Evolutionary conservation across 2,888 invertebrate genomes (phyloP).

Genomic region (Ferdinandea cuprea): DNA sequence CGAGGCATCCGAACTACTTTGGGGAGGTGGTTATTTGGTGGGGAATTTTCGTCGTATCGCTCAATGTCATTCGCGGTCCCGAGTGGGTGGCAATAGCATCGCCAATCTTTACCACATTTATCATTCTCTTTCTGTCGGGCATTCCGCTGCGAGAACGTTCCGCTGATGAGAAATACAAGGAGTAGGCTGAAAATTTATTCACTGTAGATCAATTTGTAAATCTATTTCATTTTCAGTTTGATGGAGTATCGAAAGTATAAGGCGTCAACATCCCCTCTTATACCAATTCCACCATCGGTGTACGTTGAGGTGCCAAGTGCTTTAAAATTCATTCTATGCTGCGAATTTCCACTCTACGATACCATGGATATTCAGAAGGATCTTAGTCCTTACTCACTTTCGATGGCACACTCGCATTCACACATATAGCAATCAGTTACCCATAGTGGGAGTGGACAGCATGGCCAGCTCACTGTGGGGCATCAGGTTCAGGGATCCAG

Average conservation of each 20-base stretch:
- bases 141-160: constrained; percentile 94
- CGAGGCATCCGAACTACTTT: constrained; percentile 97
- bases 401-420: constrained; percentile 82
- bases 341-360: constrained; percentile 95
- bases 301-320: constrained; percentile 94
- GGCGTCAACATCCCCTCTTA: constrained; percentile 93
- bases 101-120: constrained; percentile 93
- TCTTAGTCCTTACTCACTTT: constrained; percentile 81
- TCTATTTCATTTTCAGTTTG: constrained; percentile 85
- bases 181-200: constrained; percentile 84
- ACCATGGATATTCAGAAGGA: constrained; percentile 85
- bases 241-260: constrained; percentile 95
- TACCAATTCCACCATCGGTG: constrained; percentile 93
- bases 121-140: constrained; percentile 94
- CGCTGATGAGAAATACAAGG: constrained; percentile 94
- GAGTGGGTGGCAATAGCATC: constrained; percentile 95
- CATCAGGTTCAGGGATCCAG: constrained; percentile 72
- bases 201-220: constrained; percentile 46
- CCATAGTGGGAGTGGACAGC: constrained; percentile 80
- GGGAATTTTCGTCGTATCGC: constrained; percentile 94
- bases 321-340: constrained; percentile 92
- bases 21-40: constrained; percentile 97
- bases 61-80: constrained; percentile 92
- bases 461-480: constrained; percentile 75
- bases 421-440: constrained; percentile 83